These are phyloP conservation scores for Lynx canadensis DNA, from an alignment of 2,113 vertebrate species.

Conservation along the genomic window DNA sequence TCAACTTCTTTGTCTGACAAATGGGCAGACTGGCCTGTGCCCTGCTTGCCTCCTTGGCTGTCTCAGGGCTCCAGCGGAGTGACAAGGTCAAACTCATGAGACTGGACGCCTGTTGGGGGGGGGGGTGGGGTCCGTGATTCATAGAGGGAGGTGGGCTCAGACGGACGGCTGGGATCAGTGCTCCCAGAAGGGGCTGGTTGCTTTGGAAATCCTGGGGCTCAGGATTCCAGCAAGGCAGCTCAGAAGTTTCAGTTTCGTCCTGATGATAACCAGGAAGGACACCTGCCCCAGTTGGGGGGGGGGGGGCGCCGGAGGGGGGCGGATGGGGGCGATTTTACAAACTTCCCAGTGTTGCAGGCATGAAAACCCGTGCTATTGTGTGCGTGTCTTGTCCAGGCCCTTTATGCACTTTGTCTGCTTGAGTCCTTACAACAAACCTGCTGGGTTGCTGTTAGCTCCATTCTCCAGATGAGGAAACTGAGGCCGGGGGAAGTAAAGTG, in stretches of 20 bases:
- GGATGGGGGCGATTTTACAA: not conserved
- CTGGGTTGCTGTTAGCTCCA: not conserved
- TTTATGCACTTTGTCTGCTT: not conserved
- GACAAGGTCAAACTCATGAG: accelerated
- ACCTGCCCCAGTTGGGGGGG: not conserved
- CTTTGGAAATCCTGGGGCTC: not conserved
- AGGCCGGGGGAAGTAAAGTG: not conserved
- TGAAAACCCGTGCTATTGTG: not conserved
- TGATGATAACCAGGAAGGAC: not conserved
- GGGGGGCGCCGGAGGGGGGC: not conserved
- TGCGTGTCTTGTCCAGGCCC: not conserved
- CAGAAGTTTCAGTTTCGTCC: not conserved
- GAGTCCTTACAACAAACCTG: not conserved
- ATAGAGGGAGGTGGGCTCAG: not conserved
- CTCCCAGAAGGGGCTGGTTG: not conserved
- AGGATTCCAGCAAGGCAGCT: not conserved
- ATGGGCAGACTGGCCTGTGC: not conserved
- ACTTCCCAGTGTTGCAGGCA: too few species aligned
- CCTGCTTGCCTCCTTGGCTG: not conserved
- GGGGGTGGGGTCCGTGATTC: not conserved
- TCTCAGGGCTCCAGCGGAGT: not conserved
- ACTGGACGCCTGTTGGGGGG: not conserved
- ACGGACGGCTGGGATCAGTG: accelerated
- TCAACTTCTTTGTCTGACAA: not conserved
- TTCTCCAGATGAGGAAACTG: constrained; percentile 39